Evolutionary conservation across 2,113 vertebrate genomes (phyloP).

Genomic region (Upupa epops): DNA sequence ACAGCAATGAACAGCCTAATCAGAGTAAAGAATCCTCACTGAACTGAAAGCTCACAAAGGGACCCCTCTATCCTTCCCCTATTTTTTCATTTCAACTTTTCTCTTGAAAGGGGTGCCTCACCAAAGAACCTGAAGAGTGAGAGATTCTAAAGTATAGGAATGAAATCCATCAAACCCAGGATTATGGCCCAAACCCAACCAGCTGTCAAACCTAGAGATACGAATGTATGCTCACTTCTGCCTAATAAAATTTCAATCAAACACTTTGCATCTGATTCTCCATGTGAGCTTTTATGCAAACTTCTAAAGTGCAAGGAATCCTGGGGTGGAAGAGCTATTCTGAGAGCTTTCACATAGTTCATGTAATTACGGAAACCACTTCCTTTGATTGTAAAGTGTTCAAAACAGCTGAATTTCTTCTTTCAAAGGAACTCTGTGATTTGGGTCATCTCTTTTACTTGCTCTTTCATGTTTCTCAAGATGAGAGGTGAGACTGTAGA

Average conservation of each 20-base stretch:
- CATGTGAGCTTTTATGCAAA: slow-evolving; percentile 86
- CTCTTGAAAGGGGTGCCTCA: slow-evolving; percentile 62
- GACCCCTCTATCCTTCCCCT: slow-evolving; percentile 22
- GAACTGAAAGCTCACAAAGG: slow-evolving; percentile 45
- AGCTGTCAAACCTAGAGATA: slow-evolving; percentile 70
- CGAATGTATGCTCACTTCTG: slow-evolving; percentile 74
- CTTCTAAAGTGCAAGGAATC: slow-evolving; percentile 87
- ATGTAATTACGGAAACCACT: slow-evolving; percentile 87
- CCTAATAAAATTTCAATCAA: slow-evolving; percentile 85
- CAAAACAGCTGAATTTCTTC: slow-evolving; percentile 87
- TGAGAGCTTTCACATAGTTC: slow-evolving; percentile 86
- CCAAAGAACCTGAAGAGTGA: slow-evolving; percentile 60
- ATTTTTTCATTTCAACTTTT: slow-evolving; percentile 59
- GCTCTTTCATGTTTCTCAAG: slow-evolving; percentile 84
- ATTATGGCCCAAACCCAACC: slow-evolving; percentile 71
- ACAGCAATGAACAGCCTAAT: slow-evolving; percentile 1
- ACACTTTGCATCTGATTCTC: slow-evolving; percentile 86
- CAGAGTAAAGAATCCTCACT: slow-evolving; percentile 5
- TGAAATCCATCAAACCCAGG: slow-evolving; percentile 77
- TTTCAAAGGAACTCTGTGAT: slow-evolving; percentile 84
- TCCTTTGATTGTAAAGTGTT: slow-evolving; percentile 87
- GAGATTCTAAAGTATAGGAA: slow-evolving; percentile 68
- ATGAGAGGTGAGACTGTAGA: slow-evolving; percentile 80
- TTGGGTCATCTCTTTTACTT: slow-evolving; percentile 85
- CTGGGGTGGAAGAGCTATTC: slow-evolving; percentile 86